Conservation (phyloP, 2,113 vertebrate genomes). For the Nerophis lumbriciformis region DNA sequence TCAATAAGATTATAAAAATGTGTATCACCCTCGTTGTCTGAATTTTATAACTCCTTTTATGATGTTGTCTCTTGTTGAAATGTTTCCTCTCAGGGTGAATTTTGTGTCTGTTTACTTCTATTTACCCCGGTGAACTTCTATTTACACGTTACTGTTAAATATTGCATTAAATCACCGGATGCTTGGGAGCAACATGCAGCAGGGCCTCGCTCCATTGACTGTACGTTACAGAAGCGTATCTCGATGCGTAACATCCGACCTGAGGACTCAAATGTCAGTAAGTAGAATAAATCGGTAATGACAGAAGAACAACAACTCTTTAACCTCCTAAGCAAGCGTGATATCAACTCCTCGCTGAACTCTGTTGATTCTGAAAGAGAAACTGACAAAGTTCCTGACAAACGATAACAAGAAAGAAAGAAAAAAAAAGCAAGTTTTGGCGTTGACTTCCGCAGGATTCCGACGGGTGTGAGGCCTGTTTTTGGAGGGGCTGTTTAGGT, state of each 20-base stretch:
- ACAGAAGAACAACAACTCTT: conserved; percentile 3
- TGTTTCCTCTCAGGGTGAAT: conserved; percentile 7
- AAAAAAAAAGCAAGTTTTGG: not conserved
- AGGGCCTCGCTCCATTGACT: conserved; percentile 1
- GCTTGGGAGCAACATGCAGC: conserved; percentile 6
- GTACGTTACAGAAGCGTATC: not conserved
- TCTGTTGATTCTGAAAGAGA: conserved; percentile 1
- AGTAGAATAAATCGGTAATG: not conserved
- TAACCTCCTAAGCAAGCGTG: conserved; percentile 1
- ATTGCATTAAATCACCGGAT: conserved; percentile 12
- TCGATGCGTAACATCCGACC: not conserved
- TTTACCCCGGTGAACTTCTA: conserved; percentile 11
- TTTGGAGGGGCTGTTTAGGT: conserved; percentile 17
- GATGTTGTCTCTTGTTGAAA: not conserved
- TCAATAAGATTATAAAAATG: conserved; percentile 5
- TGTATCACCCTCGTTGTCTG: conserved; percentile 4
- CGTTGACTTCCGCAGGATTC: conserved; percentile 2
- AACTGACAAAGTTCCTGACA: conserved; percentile 8
- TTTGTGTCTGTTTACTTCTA: conserved; percentile 22
- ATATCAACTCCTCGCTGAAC: conserved; percentile 8
- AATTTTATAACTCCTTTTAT: conserved; percentile 11
- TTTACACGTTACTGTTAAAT: conserved; percentile 27
- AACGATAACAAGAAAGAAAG: not conserved
- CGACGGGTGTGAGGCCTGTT: not conserved
- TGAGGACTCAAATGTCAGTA: not conserved